phyloP scores from a whole-genome alignment of 2,888 invertebrate species.

The Tipula confusa region DNA sequence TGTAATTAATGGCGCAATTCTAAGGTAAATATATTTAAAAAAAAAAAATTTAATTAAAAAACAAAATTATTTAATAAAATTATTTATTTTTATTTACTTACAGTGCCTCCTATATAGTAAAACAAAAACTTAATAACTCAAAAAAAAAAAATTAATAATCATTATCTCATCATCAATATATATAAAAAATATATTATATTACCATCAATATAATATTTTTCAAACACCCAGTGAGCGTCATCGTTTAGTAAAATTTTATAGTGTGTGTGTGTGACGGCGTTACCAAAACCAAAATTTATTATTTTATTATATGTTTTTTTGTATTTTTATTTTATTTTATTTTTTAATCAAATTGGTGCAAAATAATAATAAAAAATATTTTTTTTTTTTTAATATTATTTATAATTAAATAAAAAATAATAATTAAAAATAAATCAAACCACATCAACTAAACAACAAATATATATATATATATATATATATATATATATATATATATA shows the following conservation, averaged over 20 bases:
- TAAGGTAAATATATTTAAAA: background rate
- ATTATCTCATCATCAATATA: background rate
- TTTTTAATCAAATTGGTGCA: conserved; percentile 27
- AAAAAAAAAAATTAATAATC: too few relatives aligned
- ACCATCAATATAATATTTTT: background rate
- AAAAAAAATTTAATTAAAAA: background rate
- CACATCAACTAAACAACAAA: background rate
- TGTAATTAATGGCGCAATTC: conserved; percentile 56
- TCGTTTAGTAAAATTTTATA: background rate
- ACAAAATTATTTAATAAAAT: background rate
- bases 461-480: too few relatives aligned
- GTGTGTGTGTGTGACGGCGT: conserved; percentile 21
- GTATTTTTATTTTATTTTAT: conserved; percentile 8
- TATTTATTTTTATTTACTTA: background rate
- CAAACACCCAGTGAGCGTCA: conserved; percentile 28
- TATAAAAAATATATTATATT: too few relatives aligned
- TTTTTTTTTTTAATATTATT: background rate
- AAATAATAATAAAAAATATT: conserved; percentile 21
- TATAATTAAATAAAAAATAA: background rate
- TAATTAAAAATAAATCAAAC: too few relatives aligned
- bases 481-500: too few relatives aligned
- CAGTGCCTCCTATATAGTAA: conserved; percentile 7
- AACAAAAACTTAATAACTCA: background rate
- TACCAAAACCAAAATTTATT: conserved; percentile 28
- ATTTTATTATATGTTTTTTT: too few relatives aligned